Evolutionary conservation across 2,888 invertebrate genomes (phyloP).

Genomic region (Nycteola revayana): DNA sequence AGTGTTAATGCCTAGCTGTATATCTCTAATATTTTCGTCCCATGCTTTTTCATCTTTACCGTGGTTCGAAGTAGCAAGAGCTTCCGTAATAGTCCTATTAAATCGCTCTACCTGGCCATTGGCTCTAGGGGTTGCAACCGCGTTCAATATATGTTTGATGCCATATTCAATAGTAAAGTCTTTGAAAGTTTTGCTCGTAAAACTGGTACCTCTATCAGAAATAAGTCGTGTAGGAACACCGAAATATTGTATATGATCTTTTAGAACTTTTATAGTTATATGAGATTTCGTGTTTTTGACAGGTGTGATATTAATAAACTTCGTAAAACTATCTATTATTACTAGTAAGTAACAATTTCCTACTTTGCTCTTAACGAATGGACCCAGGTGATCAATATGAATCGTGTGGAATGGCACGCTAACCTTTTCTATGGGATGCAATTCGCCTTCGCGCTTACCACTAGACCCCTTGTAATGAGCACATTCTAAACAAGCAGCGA

Average conservation of each 20-base stretch:
- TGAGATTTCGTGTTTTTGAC: not conserved
- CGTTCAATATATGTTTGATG: not conserved
- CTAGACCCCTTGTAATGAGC: constrained; percentile 4
- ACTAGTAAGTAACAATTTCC: constrained; percentile 2
- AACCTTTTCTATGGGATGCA: constrained; percentile 1
- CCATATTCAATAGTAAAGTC: not conserved
- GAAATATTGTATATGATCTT: not conserved
- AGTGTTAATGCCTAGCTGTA: constrained; percentile 3
- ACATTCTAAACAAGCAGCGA: constrained; percentile 6
- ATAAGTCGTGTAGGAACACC: constrained; percentile 1
- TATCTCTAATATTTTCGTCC: not conserved
- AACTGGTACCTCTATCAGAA: not conserved
- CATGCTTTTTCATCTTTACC: not conserved
- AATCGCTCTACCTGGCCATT: not conserved
- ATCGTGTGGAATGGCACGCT: constrained; percentile 1
- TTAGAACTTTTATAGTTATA: not conserved
- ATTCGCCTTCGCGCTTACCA: constrained; percentile 11
- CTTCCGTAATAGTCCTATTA: constrained; percentile 2
- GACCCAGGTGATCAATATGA: constrained; percentile 2
- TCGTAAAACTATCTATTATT: constrained; percentile 1
- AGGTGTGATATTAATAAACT: not conserved
- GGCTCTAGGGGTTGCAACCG: not conserved
- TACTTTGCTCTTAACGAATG: not conserved
- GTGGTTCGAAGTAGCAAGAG: not conserved
- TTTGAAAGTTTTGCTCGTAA: not conserved